phyloP scores from a whole-genome alignment of 2,888 invertebrate genomes.

The Drosophila meridionalis region DNA sequence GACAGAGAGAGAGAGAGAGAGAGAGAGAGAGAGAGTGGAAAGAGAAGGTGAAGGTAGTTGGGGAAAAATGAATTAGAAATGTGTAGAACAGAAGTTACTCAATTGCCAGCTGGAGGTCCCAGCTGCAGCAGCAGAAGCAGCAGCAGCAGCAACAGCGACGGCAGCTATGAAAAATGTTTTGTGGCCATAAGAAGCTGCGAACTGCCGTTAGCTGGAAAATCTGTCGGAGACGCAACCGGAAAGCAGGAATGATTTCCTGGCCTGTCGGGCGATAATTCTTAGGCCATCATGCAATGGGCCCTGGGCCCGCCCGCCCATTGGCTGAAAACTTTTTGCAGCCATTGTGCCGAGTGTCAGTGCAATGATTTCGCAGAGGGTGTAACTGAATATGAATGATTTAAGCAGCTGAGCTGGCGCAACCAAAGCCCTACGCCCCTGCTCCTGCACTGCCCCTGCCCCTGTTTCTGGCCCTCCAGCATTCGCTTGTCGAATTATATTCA shows the following conservation, averaged over 20 bases:
- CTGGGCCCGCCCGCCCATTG: slow-evolving; percentile 3
- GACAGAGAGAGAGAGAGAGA: background rate
- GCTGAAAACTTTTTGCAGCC: slow-evolving; percentile 65
- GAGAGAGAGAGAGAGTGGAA: background rate
- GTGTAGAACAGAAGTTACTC: slow-evolving; percentile 79
- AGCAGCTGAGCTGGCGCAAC: slow-evolving; percentile 37
- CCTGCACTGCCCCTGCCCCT: too few species aligned
- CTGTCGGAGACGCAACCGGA: slow-evolving; percentile 47
- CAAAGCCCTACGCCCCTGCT: background rate
- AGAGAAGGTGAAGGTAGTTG: background rate
- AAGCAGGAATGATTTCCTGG: slow-evolving; percentile 65
- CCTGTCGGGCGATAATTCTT: slow-evolving; percentile 65
- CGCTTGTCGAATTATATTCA: slow-evolving; percentile 53
- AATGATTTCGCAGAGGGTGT: slow-evolving; percentile 52
- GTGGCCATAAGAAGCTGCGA: slow-evolving; percentile 55
- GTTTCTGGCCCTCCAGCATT: slow-evolving; percentile 12
- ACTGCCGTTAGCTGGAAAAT: slow-evolving; percentile 45
- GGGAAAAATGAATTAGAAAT: slow-evolving; percentile 75
- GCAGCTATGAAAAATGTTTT: slow-evolving; percentile 61
- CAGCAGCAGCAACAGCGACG: slow-evolving; percentile 24
- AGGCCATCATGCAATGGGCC: slow-evolving; percentile 40
- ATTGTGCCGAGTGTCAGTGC: slow-evolving; percentile 64
- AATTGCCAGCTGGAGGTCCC: slow-evolving; percentile 65
- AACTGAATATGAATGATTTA: slow-evolving; percentile 65
- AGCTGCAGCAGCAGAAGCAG: slow-evolving; percentile 3